phyloP scores from a whole-genome alignment of 2,797 vertebrate genomes.

The Huso huso region DNA sequence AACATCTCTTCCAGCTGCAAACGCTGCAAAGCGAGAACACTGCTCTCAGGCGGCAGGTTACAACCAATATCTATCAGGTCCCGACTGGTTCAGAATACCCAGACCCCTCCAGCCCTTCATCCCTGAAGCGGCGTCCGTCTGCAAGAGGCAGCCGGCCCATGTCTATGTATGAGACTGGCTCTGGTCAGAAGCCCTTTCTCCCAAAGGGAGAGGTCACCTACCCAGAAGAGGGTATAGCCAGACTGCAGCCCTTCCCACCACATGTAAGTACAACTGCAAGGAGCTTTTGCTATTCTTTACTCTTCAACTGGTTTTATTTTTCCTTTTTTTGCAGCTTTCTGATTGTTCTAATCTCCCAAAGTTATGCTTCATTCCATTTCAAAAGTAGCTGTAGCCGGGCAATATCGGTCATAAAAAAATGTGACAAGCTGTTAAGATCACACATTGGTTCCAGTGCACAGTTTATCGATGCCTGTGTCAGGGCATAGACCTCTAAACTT shows the following conservation, averaged over 20 bases:
- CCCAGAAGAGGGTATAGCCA: conserved; percentile 76
- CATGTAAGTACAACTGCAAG: conserved; percentile 80
- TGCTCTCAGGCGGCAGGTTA: conserved; percentile 89
- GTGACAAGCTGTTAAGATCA: conserved; percentile 15
- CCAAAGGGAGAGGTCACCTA: conserved; percentile 78
- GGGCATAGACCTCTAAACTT: conserved; percentile 4
- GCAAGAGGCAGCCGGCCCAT: conserved; percentile 84
- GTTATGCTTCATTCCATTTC: neutral
- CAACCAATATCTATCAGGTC: conserved; percentile 80
- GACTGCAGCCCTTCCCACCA: conserved; percentile 81
- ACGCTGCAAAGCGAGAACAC: conserved; percentile 92
- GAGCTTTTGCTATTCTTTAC: conserved; percentile 31
- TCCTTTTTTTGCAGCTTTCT: conserved; percentile 6
- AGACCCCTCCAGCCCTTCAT: conserved; percentile 69
- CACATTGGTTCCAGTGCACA: conserved; percentile 24
- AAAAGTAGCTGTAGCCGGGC: neutral
- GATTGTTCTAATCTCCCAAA: conserved; percentile 1
- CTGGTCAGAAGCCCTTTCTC: conserved; percentile 88
- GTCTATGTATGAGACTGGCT: conserved; percentile 99
- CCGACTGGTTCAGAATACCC: conserved; percentile 75
- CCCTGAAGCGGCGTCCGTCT: conserved; percentile 83
- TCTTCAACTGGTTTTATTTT: neutral
- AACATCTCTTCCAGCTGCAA: conserved; percentile 92
- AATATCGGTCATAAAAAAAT: conserved; percentile 22
- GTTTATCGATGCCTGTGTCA: conserved; percentile 26